A percentile compares a stretch with the other conserved stretches of the same genome.
Conservation (phyloP, 2,797 vertebrate genomes). For the Sebastes paucispinis region DNA sequence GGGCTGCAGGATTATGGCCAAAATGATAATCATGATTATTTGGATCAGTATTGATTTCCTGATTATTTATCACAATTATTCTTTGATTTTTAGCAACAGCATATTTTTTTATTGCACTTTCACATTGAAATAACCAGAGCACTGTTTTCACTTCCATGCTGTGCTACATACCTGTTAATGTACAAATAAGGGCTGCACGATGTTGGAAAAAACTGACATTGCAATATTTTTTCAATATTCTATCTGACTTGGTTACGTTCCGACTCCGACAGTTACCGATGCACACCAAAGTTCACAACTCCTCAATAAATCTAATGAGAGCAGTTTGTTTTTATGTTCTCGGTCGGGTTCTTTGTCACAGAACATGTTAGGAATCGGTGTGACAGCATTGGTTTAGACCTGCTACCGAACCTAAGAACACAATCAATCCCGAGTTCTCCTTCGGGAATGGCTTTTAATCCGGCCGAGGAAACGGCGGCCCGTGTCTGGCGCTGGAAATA, state of each 20-base stretch:
- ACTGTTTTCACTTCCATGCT: no score
- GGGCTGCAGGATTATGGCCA: no score
- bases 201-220: no score
- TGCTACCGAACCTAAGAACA: constrained; percentile 54
- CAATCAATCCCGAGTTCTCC: constrained; percentile 69
- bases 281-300: background rate
- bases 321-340: constrained; percentile 13
- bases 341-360: constrained; percentile 37
- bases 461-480: constrained; percentile 55
- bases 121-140: no score
- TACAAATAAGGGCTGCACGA: no score
- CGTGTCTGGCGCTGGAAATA: constrained; percentile 68
- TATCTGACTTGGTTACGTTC: background rate
- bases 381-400: constrained; percentile 49
- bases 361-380: constrained; percentile 24
- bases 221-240: no score
- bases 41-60: no score
- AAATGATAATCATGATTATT: no score
- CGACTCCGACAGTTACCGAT: constrained; percentile 11
- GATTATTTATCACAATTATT: no score
- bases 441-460: constrained; percentile 70
- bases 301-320: constrained; percentile 29
- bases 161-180: no score
- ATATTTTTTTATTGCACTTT: no score
- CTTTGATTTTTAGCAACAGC: no score